Evolutionary conservation across 2,113 vertebrate species (phyloP).

Genomic region (Shinisaurus crocodilurus): DNA sequence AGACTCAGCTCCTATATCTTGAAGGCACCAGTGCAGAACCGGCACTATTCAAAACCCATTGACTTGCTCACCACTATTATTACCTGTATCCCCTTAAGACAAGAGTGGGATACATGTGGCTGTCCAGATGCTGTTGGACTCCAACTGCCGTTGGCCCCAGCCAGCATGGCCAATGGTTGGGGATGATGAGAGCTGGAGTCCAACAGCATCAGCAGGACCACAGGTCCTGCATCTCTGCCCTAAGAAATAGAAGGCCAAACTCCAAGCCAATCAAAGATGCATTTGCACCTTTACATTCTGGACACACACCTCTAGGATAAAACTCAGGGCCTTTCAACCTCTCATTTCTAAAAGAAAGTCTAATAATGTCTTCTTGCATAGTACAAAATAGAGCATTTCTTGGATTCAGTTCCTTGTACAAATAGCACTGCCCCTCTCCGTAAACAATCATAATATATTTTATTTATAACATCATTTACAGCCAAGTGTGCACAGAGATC

Average conservation of each 20-base stretch:
- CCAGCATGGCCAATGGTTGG: background rate
- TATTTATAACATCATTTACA: background rate
- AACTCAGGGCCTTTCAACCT: background rate
- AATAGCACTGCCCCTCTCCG: background rate
- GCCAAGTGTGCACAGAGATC: constrained; percentile 6
- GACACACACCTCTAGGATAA: background rate
- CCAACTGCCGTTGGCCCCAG: background rate
- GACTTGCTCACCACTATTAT: background rate
- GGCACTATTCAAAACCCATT: background rate
- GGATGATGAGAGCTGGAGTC: background rate
- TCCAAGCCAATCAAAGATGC: background rate
- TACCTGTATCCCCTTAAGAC: background rate
- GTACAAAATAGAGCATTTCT: constrained; percentile 1
- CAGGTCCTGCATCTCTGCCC: background rate
- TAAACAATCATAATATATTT: constrained; percentile 26
- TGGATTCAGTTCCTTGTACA: background rate
- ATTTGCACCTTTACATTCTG: background rate
- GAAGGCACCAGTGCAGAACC: background rate
- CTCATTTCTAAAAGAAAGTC: background rate
- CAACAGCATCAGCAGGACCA: background rate
- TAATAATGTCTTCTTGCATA: background rate
- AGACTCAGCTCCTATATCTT: too few species aligned
- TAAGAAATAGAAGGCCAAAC: background rate
- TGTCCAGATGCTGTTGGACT: background rate
- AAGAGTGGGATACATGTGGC: background rate